A percentile compares a stretch with the other conserved stretches of the same genome.
phyloP scores from a whole-genome alignment of 2,888 invertebrate species.

The Xanthostigma xanthostigma region DNA sequence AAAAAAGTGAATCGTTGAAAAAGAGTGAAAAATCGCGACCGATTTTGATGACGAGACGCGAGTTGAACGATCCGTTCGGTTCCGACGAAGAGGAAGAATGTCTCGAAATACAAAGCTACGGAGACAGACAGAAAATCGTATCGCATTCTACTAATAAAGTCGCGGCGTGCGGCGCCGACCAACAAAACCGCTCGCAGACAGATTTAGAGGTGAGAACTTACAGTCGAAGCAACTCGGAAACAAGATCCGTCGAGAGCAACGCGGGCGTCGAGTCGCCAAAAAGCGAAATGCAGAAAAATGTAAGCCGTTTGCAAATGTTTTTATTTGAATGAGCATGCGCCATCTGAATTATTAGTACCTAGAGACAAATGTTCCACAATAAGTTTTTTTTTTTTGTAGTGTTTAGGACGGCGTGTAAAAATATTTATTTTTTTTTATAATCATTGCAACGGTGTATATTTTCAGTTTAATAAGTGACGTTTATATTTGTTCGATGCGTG shows the following conservation, averaged over 20 bases:
- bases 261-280: slow-evolving; percentile 2
- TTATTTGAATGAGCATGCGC: background rate
- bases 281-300: slow-evolving; percentile 3
- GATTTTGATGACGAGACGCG: slow-evolving; percentile 66
- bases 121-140: slow-evolving; percentile 7
- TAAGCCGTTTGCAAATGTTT: slow-evolving; percentile 1
- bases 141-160: slow-evolving; percentile 13
- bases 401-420: no score
- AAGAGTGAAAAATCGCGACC: slow-evolving; percentile 22
- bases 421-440: no score
- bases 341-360: no score
- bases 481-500: no score
- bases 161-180: slow-evolving; percentile 9
- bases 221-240: background rate
- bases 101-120: slow-evolving; percentile 17
- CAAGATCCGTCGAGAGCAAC: slow-evolving; percentile 1
- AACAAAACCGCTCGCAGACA: background rate
- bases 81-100: slow-evolving; percentile 74
- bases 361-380: no score
- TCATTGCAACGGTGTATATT: no score
- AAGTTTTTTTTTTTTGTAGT: no score
- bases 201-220: background rate
- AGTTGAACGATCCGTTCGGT: slow-evolving; percentile 78
- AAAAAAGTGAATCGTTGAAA: slow-evolving; percentile 19
- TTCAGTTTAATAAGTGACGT: no score